Evolutionary conservation across 2,797 vertebrate species (phyloP), one percentile per base, ranked within the genome.

Genomic region (Centroberyx gerrardi): DNA sequence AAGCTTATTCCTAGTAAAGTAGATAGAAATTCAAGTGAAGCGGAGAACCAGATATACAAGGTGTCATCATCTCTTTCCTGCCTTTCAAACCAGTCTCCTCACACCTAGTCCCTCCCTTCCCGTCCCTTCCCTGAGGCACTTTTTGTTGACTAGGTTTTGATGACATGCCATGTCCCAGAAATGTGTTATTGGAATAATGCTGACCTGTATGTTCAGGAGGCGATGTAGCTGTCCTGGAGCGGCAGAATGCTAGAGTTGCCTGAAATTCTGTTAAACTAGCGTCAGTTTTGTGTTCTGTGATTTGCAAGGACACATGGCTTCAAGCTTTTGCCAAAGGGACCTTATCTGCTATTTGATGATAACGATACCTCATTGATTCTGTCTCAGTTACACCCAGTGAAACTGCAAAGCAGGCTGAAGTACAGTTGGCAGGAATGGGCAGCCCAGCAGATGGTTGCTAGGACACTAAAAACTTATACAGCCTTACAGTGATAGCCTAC

Each of bases 41-140:
- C 18, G 22, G 2, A 74, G 18, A 88, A 85, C 74, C 68, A 33
- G 82, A 78, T 56, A 10, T 36, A 22, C 65, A 62, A 74, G 68
- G 76, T 67, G 33, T 68, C 54, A 36, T 67, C 12, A 9, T 38
- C 33, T 31, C 22, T 54, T 15, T 56, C 48, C 28, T 56, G 8
- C 22, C 13, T 31, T 80, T 38, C 46, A 5, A 22, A 48, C 2
- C 36, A 17, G 29, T 59, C 13, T 46, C 33, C 0, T 42, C 9
- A 58, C 28, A 15, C 42, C 48, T 10, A 15, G 62, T 56, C 40
- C 51, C 29, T 59, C 61, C 72, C 42, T 55, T 31, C 12, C n/a
- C 51, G 27, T 51, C 48, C 28, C 44, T 33, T 49, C 9, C 31
- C 51, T 14, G 36, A 28, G 36, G 64, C 52, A 36, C 36, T 2